Evolutionary conservation across 2,888 invertebrate species (phyloP).

Genomic region (Phasia obesa): DNA sequence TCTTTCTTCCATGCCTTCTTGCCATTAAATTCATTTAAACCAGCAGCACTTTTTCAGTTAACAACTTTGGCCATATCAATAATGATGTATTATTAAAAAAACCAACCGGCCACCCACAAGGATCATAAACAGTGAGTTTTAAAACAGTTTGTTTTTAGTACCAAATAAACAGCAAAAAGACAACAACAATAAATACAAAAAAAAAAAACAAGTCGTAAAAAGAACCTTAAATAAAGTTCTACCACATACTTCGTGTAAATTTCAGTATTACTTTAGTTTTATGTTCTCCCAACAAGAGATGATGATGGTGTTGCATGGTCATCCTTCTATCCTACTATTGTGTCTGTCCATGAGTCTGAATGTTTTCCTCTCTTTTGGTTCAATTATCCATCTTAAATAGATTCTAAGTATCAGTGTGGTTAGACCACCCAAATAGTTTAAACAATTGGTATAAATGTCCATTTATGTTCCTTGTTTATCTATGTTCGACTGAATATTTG

Average conservation of each 20-base stretch:
- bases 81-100: conserved; percentile 63
- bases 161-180: not conserved
- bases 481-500: conserved; percentile 10
- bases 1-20: not conserved
- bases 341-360: not conserved
- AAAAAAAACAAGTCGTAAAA: conserved; percentile 17
- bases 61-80: conserved; percentile 39
- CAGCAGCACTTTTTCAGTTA: conserved; percentile 1
- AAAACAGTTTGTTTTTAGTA: conserved; percentile 24
- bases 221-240: conserved; percentile 52
- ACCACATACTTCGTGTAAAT: conserved; percentile 62
- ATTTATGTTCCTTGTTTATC: conserved; percentile 37
- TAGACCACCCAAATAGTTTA: conserved; percentile 69
- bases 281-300: conserved; percentile 7
- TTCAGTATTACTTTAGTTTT: conserved; percentile 1
- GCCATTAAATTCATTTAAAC: conserved; percentile 1
- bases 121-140: conserved; percentile 36
- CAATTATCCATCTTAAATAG: conserved; percentile 66
- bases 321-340: not conserved
- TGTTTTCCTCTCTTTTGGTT: conserved; percentile 45
- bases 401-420: conserved; percentile 68
- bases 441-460: conserved; percentile 62
- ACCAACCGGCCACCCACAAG: conserved; percentile 53
- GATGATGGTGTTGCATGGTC: not conserved
- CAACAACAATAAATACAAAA: conserved; percentile 1